Conservation (phyloP, 2,113 vertebrate species). For the Panthera uncia region DNA sequence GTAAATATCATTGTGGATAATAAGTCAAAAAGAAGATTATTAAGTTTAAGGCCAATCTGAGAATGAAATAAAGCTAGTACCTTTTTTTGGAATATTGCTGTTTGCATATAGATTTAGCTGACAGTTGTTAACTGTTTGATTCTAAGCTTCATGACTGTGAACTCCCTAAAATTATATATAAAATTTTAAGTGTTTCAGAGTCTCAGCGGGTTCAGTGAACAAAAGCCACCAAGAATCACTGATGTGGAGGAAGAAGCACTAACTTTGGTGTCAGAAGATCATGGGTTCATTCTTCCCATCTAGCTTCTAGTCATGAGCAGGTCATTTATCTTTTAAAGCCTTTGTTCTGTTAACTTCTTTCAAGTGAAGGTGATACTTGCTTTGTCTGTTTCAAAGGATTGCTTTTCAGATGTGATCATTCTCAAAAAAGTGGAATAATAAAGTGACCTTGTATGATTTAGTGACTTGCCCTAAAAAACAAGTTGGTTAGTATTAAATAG, state of each 20-base stretch:
- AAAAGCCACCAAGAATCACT: background rate
- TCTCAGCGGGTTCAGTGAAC: background rate
- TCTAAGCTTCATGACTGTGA: background rate
- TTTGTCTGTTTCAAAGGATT: background rate
- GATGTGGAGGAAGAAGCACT: background rate
- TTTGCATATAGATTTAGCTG: slow-evolving; percentile 19
- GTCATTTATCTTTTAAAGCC: background rate
- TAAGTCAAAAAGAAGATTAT: background rate
- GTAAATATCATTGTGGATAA: background rate
- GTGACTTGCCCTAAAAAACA: background rate
- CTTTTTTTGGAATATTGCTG: background rate
- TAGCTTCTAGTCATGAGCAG: background rate
- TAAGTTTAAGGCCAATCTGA: background rate
- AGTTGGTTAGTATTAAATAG: background rate
- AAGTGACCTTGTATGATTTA: background rate
- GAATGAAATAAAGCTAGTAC: background rate
- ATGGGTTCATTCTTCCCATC: background rate
- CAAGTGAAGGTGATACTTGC: background rate
- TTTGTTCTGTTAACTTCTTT: background rate
- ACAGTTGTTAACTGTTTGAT: background rate
- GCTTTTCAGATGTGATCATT: background rate
- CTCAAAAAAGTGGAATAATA: background rate
- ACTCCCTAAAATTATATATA: background rate
- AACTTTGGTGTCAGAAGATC: background rate
- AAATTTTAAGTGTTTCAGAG: background rate